phyloP scores from a whole-genome alignment of 1,140 invertebrate genomes.

The Aphelenchoides avenae region DNA sequence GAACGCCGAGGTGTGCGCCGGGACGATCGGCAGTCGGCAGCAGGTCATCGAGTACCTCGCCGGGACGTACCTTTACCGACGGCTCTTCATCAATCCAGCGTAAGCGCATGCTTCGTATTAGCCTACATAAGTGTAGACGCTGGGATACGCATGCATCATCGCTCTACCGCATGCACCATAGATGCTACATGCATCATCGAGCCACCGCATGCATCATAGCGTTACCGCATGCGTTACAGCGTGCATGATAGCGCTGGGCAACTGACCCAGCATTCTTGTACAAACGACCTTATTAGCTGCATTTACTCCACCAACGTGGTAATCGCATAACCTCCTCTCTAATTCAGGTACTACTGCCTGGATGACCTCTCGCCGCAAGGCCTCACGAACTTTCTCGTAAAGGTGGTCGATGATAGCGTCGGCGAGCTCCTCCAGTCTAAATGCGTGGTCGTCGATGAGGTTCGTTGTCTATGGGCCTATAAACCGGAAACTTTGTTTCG shows the following conservation, averaged over 20 bases:
- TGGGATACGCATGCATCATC: conserved; percentile 2
- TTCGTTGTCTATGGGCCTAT: conserved; percentile 3
- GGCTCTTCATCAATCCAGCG: conserved; percentile 83
- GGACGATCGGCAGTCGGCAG: conserved; percentile 84
- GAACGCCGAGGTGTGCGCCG: conserved; percentile 92
- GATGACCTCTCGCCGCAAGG: conserved; percentile 71
- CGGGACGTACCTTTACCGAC: conserved; percentile 94
- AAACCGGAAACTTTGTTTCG: neutral
- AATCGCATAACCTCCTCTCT: too few species aligned
- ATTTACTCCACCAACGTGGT: too few species aligned
- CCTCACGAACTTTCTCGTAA: conserved; percentile 67
- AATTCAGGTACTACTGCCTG: conserved; percentile 73
- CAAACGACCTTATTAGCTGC: too few species aligned
- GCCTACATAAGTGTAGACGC: neutral
- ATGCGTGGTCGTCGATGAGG: conserved; percentile 70
- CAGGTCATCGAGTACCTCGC: conserved; percentile 93
- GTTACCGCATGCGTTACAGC: too few species aligned
- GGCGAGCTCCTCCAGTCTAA: conserved; percentile 70
- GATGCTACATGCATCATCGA: too few species aligned
- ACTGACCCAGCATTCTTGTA: too few species aligned
- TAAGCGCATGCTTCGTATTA: conserved; percentile 53
- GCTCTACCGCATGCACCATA: too few species aligned
- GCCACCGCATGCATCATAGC: too few species aligned
- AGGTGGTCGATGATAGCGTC: conserved; percentile 74
- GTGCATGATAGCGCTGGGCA: too few species aligned